phyloP scores from a whole-genome alignment of 2,888 invertebrate genomes.

The Drosophila nr. medialis region DNA sequence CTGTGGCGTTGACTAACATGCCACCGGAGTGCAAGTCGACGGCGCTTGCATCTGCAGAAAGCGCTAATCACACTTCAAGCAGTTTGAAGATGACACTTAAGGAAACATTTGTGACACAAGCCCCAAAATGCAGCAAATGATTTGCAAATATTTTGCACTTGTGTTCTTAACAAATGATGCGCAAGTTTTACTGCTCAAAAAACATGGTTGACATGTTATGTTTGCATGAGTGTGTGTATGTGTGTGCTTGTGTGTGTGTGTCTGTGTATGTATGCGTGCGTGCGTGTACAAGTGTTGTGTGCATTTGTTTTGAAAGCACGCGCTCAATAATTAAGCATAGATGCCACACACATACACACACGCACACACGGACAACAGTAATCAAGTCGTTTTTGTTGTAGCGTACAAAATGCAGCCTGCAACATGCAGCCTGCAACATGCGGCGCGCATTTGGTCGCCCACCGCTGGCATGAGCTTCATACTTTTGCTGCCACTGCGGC shows the following conservation, averaged over 20 bases:
- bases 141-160: constrained; percentile 62
- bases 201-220: constrained; percentile 7
- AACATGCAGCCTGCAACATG: constrained; percentile 60
- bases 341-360: constrained; percentile 36
- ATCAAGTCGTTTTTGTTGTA: constrained; percentile 37
- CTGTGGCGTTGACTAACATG: not conserved
- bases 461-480: constrained; percentile 28
- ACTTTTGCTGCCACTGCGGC: constrained; percentile 53
- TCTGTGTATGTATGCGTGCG: not conserved
- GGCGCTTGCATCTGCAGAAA: not conserved
- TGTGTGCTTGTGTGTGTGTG: constrained; percentile 6
- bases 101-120: constrained; percentile 23
- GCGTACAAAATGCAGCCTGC: constrained; percentile 34
- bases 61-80: constrained; percentile 18
- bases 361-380: constrained; percentile 10
- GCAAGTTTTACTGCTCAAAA: constrained; percentile 38
- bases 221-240: not conserved
- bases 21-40: not conserved
- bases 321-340: constrained; percentile 70
- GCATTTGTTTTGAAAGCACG: constrained; percentile 43
- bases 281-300: constrained; percentile 20
- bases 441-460: constrained; percentile 31
- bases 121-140: constrained; percentile 52
- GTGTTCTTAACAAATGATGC: constrained; percentile 37
- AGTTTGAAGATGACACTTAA: constrained; percentile 26